A percentile compares a stretch with the other conserved stretches of the same genome.
Conservation (phyloP, 2,888 invertebrate genomes). For the Seira sanloemensis region DNA sequence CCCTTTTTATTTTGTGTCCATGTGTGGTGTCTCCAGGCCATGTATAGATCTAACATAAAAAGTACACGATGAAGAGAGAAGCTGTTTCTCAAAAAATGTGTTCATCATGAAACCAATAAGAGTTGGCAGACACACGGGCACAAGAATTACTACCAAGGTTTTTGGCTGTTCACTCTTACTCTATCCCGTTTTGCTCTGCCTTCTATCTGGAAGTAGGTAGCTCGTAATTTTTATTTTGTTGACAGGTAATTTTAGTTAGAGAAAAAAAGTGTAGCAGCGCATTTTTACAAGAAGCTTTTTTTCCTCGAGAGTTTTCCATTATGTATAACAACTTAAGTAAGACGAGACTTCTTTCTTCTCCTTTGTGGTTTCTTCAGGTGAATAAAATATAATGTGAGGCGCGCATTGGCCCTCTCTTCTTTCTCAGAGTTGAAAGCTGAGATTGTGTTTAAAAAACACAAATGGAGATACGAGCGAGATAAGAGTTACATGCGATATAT, state of each 20-base stretch:
- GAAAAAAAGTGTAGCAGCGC: not conserved
- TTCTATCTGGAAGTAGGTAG: not conserved
- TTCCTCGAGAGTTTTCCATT: not conserved
- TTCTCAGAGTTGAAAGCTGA: not conserved
- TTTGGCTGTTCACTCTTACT: too few species aligned
- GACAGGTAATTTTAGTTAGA: conserved; percentile 39
- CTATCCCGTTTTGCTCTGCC: not conserved
- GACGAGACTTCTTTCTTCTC: not conserved
- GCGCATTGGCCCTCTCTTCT: not conserved
- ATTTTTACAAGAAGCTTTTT: not conserved
- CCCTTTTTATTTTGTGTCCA: conserved; percentile 26
- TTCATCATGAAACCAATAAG: not conserved
- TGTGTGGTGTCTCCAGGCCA: not conserved
- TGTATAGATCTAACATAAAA: not conserved
- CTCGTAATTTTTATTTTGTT: conserved; percentile 29
- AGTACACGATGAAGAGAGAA: too few species aligned
- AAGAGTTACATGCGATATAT: not conserved
- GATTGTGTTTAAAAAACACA: not conserved
- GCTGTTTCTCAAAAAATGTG: too few species aligned
- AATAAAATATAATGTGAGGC: not conserved
- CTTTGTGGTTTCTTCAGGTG: not conserved
- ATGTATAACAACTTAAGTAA: not conserved
- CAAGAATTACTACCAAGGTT: not conserved
- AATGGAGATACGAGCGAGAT: not conserved
- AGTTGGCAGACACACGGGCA: not conserved